Evolutionary conservation across 64 coral and sea anemone species (phyloP).

Genomic region (Hydrozoanthus tunicans): DNA sequence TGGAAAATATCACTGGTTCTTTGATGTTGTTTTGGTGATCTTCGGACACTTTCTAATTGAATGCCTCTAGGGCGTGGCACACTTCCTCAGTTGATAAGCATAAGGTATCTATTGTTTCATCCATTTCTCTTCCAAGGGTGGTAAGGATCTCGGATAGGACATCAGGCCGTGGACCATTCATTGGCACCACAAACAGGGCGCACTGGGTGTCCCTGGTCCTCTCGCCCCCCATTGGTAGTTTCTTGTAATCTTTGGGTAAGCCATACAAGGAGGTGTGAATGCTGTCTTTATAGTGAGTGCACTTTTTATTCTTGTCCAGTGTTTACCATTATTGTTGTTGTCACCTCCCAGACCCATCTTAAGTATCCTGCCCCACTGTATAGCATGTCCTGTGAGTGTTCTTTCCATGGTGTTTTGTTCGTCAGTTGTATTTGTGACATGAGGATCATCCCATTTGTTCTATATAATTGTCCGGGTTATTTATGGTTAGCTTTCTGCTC

Average conservation of each 20-base stretch:
- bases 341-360: background rate
- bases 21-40: constrained; percentile 10
- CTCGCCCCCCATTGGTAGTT: constrained; percentile 2
- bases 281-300: constrained; percentile 12
- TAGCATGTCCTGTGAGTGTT: background rate
- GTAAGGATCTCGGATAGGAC: background rate
- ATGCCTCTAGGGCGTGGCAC: background rate
- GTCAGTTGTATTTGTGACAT: background rate
- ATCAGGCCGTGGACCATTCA: background rate
- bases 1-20: constrained; percentile 9
- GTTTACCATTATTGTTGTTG: background rate
- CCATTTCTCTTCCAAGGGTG: background rate
- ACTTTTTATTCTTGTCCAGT: constrained; percentile 8
- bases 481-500: background rate
- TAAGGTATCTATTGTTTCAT: constrained; percentile 3
- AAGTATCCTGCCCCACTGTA: background rate
- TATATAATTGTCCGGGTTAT: background rate
- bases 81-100: constrained; percentile 9
- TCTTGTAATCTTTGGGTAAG: constrained; percentile 28
- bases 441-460: constrained; percentile 2
- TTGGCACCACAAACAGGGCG: background rate
- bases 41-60: background rate
- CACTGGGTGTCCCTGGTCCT: constrained; percentile 9
- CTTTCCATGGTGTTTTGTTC: constrained; percentile 3
- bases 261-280: background rate